Evolutionary conservation across 2,113 vertebrate genomes (phyloP).

Genomic region (Callaeas wilsoni): DNA sequence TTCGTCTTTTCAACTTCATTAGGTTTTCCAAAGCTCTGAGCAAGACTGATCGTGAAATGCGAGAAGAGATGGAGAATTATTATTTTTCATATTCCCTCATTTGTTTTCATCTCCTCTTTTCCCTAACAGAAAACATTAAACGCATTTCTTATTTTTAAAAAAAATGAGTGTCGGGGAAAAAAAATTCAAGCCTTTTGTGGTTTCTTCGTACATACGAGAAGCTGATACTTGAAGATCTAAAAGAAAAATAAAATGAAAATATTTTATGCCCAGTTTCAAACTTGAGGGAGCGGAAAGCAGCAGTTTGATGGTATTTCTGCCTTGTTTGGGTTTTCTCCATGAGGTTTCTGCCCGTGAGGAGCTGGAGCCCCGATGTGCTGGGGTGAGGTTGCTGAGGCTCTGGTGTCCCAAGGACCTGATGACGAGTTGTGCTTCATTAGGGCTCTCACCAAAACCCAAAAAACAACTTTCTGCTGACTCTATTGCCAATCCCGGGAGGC

Average conservation of each 20-base stretch:
- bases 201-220: not conserved
- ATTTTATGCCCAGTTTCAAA: not conserved
- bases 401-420: not conserved
- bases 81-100: not conserved
- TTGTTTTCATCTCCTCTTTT: not conserved
- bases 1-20: conserved; percentile 38
- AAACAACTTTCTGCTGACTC: not conserved
- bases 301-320: not conserved
- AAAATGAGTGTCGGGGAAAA: not conserved
- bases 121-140: not conserved
- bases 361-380: not conserved
- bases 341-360: not conserved
- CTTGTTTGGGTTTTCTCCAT: not conserved
- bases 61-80: not conserved
- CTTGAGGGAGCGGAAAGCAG: not conserved
- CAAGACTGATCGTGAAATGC: not conserved
- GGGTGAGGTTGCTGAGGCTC: not conserved
- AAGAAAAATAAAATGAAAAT: not conserved
- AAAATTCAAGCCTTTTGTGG: not conserved
- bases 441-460: not conserved
- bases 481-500: not conserved
- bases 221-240: not conserved
- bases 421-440: not conserved
- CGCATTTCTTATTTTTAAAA: not conserved
- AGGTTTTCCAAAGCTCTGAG: not conserved